These are phyloP conservation scores for Leptura quadrifasciata DNA, from an alignment of 2,888 invertebrate species.

Conservation along the genomic window DNA sequence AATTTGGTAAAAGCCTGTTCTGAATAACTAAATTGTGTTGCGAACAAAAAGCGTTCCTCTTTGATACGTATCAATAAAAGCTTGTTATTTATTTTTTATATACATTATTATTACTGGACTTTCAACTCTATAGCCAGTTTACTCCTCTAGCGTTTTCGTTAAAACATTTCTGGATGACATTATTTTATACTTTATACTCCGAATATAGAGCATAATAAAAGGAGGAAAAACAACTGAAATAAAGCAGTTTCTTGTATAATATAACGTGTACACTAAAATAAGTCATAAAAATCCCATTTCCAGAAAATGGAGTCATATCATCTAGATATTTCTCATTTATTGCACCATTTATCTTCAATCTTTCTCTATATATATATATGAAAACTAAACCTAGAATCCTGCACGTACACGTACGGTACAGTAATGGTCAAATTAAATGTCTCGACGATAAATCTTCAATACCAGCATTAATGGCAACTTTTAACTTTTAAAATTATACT, in stretches of 20 bases:
- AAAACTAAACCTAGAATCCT: slow-evolving; percentile 55
- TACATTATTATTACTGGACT: too few relatives aligned
- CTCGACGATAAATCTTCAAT: slow-evolving; percentile 44
- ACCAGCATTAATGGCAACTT: slow-evolving; percentile 12
- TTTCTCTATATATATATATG: slow-evolving; percentile 60
- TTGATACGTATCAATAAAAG: too few relatives aligned
- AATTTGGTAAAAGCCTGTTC: too few relatives aligned
- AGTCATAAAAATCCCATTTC: slow-evolving; percentile 64
- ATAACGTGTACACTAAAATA: slow-evolving; percentile 62
- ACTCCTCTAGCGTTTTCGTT: slow-evolving; percentile 30
- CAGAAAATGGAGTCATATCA: slow-evolving; percentile 65
- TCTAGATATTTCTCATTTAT: slow-evolving; percentile 66
- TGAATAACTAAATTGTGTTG: too few relatives aligned
- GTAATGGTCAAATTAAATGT: slow-evolving; percentile 53
- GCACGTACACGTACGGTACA: slow-evolving; percentile 51
- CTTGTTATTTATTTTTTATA: too few relatives aligned
- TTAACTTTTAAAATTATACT: slow-evolving; percentile 9
- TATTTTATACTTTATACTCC: slow-evolving; percentile 17
- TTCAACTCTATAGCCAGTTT: too few relatives aligned
- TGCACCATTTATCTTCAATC: slow-evolving; percentile 63
- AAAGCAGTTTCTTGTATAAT: slow-evolving; percentile 63
- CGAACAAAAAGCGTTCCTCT: too few relatives aligned
- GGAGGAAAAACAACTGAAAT: slow-evolving; percentile 54
- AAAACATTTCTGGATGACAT: slow-evolving; percentile 38
- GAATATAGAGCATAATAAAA: slow-evolving; percentile 42